A percentile compares a stretch with the other conserved stretches of the same genome.
phyloP scores from a whole-genome alignment of 2,113 vertebrate genomes.

The Cynopterus brachyotis region DNA sequence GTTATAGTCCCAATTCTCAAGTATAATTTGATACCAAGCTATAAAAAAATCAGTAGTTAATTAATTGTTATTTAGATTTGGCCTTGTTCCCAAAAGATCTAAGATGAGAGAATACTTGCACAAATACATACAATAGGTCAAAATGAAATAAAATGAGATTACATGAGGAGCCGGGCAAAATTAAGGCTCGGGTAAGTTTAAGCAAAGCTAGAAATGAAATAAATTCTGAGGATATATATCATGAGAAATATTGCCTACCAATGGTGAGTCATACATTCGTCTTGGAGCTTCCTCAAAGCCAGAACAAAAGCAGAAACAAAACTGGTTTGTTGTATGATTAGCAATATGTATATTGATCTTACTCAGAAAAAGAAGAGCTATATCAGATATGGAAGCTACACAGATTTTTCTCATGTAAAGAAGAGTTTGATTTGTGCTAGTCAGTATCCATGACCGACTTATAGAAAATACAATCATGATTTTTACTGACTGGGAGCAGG shows the following conservation, averaged over 20 bases:
- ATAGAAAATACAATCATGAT: background rate
- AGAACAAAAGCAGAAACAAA: constrained; percentile 4
- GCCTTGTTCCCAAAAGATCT: constrained; percentile 42
- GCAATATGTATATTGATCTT: background rate
- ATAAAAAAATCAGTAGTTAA: constrained; percentile 65
- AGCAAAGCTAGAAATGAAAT: background rate
- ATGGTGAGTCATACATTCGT: background rate
- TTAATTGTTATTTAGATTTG: constrained; percentile 69
- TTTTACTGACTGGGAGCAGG: background rate
- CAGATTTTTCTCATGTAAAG: background rate
- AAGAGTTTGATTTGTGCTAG: background rate
- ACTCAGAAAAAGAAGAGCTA: background rate
- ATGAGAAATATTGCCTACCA: constrained; percentile 5
- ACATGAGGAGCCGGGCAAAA: background rate
- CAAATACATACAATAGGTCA: constrained; percentile 14
- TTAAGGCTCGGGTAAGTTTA: background rate
- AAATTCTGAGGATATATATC: background rate
- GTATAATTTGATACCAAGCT: constrained; percentile 64
- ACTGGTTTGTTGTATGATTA: background rate
- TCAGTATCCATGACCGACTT: background rate
- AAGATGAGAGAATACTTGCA: constrained; percentile 35
- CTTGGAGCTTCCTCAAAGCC: background rate
- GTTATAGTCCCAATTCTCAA: constrained; percentile 54
- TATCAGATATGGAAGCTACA: background rate
- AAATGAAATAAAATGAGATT: constrained; percentile 53